These are phyloP conservation scores for Corythaixoides concolor DNA, from an alignment of 2,113 vertebrate species.

Conservation along the genomic window DNA sequence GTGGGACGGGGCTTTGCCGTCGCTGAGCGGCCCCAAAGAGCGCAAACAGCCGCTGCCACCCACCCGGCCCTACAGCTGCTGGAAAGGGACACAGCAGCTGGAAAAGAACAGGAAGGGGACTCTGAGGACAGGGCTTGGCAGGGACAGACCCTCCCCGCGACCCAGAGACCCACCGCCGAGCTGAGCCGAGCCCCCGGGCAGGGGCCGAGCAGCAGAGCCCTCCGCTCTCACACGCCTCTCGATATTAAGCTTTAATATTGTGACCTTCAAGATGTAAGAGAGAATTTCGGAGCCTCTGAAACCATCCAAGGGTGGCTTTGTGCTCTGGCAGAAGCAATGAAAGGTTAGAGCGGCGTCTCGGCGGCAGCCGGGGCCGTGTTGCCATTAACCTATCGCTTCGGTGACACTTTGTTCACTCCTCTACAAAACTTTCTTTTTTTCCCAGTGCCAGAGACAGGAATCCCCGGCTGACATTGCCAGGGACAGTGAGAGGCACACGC, in stretches of 20 bases:
- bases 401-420: not conserved
- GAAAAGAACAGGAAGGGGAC: not conserved
- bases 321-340: not conserved
- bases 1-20: not conserved
- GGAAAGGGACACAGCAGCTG: not conserved
- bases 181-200: not conserved
- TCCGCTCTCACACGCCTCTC: not conserved
- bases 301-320: not conserved
- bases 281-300: not conserved
- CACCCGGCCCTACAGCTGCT: not conserved
- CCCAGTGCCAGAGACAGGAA: not conserved
- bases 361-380: not conserved
- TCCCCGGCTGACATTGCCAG: not conserved
- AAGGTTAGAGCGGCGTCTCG: not conserved
- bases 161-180: not conserved
- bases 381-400: not conserved
- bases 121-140: not conserved
- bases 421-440: not conserved
- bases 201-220: not conserved
- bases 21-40: accelerated
- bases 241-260: not conserved
- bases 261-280: not conserved
- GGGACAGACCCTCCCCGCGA: not conserved
- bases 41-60: not conserved
- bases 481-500: not conserved